phyloP scores from a whole-genome alignment of 2,797 vertebrate species.

The Myotis vivesi region DNA sequence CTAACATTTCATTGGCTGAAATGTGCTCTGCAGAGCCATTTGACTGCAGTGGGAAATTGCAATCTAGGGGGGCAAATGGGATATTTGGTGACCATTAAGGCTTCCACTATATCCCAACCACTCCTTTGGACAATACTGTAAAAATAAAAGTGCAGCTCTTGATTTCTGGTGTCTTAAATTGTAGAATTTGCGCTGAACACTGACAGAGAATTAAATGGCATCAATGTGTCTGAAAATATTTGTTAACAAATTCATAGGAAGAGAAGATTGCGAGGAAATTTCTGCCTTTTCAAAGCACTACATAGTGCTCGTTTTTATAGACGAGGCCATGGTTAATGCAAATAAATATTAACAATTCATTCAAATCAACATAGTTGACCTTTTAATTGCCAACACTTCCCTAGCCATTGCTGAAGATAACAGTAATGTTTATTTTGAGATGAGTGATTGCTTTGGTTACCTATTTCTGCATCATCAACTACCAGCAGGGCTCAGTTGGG shows the following conservation, averaged over 20 bases:
- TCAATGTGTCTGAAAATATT: not conserved
- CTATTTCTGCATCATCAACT: not conserved
- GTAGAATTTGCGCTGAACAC: not conserved
- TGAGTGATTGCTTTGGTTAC: not conserved
- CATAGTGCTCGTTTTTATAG: not conserved
- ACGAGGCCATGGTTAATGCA: not conserved
- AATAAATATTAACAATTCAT: constrained; percentile 33
- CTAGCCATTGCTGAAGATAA: not conserved
- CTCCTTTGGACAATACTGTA: not conserved
- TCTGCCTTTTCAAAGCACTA: not conserved
- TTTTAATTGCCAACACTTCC: not conserved
- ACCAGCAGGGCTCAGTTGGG: not conserved
- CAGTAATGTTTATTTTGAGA: not conserved
- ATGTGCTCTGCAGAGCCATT: not conserved
- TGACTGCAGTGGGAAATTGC: not conserved
- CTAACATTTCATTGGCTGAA: not conserved
- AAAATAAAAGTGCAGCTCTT: not conserved
- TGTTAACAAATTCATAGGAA: not conserved
- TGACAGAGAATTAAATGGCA: constrained; percentile 1
- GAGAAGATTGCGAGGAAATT: not conserved
- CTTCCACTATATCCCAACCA: not conserved
- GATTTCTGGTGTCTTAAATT: not conserved
- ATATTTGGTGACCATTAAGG: not conserved
- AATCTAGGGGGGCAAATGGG: not conserved
- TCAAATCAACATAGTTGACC: not conserved